Evolutionary conservation across 2,113 vertebrate genomes (phyloP).

Genomic region (Gorsachius goisagi): DNA sequence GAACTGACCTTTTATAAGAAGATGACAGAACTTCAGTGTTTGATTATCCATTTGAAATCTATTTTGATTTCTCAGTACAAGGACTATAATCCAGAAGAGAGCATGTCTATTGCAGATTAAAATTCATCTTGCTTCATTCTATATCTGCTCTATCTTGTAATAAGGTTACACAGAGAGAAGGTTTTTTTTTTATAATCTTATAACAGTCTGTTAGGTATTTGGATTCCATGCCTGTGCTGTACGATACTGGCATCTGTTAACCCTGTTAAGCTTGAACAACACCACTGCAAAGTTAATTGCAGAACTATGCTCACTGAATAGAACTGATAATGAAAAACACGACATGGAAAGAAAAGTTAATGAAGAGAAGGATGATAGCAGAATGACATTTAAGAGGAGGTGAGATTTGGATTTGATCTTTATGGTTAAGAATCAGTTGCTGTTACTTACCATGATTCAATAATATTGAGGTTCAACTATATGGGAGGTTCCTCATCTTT

Average conservation of each 20-base stretch:
- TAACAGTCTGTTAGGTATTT: neutral
- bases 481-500: neutral
- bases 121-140: neutral
- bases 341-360: slow-evolving; percentile 10
- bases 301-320: neutral
- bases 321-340: slow-evolving; percentile 16
- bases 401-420: neutral
- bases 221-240: neutral
- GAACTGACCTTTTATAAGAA: slow-evolving; percentile 10
- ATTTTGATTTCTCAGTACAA: slow-evolving; percentile 30
- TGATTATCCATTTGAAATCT: slow-evolving; percentile 8
- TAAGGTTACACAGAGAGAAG: neutral
- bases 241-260: neutral
- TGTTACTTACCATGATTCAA: neutral
- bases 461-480: neutral
- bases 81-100: neutral
- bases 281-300: slow-evolving; percentile 43
- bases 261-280: slow-evolving; percentile 29
- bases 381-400: neutral
- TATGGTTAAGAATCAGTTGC: neutral
- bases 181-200: neutral
- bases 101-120: neutral
- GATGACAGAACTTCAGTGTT: neutral
- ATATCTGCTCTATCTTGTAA: neutral
- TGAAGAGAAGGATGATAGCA: neutral